Conservation (phyloP, 2,888 invertebrate species). For the Cheilosia vernalis region DNA sequence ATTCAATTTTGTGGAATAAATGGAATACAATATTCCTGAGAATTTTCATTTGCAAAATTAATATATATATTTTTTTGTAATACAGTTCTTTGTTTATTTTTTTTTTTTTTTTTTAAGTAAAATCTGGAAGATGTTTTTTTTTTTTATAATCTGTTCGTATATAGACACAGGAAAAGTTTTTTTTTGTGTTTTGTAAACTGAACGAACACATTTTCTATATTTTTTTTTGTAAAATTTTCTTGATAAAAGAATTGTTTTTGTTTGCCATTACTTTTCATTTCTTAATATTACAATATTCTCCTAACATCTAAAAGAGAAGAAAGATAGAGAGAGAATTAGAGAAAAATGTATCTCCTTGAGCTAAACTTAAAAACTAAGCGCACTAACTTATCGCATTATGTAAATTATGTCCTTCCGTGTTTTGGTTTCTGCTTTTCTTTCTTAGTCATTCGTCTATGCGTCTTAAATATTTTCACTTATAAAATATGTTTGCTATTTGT, state of each 20-base stretch:
- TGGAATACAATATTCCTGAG: constrained; percentile 74
- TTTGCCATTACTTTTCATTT: constrained; percentile 4
- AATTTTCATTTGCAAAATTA: constrained; percentile 67
- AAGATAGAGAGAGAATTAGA: constrained; percentile 65
- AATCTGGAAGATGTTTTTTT: constrained; percentile 72
- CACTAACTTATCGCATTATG: constrained; percentile 71
- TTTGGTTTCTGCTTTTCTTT: constrained; percentile 37
- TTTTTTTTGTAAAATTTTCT: constrained; percentile 61
- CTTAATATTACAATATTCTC: constrained; percentile 64
- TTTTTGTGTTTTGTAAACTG: constrained; percentile 65
- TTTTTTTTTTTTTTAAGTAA: constrained; percentile 45
- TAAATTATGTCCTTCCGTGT: constrained; percentile 46
- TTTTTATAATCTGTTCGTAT: constrained; percentile 71
- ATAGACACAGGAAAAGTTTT: constrained; percentile 63
- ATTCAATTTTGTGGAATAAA: constrained; percentile 71
- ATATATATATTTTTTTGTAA: constrained; percentile 57
- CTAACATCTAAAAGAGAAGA: constrained; percentile 74
- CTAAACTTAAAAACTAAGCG: constrained; percentile 74
- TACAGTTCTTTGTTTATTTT: constrained; percentile 61
- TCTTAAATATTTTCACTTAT: constrained; percentile 76
- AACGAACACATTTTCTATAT: constrained; percentile 68
- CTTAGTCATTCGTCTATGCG: constrained; percentile 70
- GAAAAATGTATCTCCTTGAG: constrained; percentile 70
- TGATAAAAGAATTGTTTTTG: constrained; percentile 56
- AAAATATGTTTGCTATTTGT: constrained; percentile 75